Conservation (phyloP, 2,797 vertebrate species). For the Ceyx erithaca region DNA sequence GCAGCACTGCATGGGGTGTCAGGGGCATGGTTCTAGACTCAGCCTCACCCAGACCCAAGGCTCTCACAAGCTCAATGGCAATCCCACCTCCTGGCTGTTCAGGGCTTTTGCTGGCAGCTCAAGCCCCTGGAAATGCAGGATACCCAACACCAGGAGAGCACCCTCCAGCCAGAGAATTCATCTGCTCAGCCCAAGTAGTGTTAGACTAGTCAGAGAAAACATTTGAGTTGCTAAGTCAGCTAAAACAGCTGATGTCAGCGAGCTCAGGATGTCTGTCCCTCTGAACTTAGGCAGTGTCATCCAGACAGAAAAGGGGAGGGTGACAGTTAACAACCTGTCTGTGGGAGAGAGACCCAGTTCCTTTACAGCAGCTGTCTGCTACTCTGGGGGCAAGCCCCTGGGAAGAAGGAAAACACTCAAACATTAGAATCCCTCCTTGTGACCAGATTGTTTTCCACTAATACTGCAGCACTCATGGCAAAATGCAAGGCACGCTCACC, state of each 20-base stretch:
- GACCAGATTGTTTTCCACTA: slow-evolving; percentile 53
- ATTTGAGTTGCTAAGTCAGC: background rate
- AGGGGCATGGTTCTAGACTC: background rate
- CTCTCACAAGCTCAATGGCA: background rate
- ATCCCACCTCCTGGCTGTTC: background rate
- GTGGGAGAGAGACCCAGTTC: background rate
- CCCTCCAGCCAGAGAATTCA: background rate
- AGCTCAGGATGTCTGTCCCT: background rate
- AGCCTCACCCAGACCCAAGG: rapidly evolving
- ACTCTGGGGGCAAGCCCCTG: background rate
- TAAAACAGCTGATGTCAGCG: background rate
- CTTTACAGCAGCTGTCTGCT: slow-evolving; percentile 3
- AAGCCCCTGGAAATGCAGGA: background rate
- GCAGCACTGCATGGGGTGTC: rapidly evolving
- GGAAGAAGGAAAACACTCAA: background rate
- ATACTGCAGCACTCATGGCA: slow-evolving; percentile 54
- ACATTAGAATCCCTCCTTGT: slow-evolving; percentile 2
- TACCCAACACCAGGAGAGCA: background rate
- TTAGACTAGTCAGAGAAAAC: background rate
- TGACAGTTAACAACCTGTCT: background rate
- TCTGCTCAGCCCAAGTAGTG: background rate
- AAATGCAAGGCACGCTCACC: slow-evolving; percentile 68
- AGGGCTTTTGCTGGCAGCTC: background rate
- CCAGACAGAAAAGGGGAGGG: background rate
- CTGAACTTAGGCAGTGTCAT: background rate